phyloP scores from a whole-genome alignment of 2,888 invertebrate species.

The Xanthia icteritia region DNA sequence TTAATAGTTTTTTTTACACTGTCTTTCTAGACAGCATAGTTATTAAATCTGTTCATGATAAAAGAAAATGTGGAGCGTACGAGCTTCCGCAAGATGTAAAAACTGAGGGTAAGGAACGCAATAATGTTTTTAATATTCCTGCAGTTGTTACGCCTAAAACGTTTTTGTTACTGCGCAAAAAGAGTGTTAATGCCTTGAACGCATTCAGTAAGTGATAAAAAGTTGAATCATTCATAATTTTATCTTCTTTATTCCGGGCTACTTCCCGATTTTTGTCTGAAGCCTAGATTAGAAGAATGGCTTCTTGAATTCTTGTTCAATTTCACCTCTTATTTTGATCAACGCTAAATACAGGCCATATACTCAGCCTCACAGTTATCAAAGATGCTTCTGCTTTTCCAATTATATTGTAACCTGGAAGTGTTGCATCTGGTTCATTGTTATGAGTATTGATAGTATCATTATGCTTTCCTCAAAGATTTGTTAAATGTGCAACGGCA shows the following conservation, averaged over 20 bases:
- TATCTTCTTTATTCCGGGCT: conserved; percentile 20
- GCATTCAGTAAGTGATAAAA: conserved; percentile 34
- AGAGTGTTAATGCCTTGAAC: conserved; percentile 39
- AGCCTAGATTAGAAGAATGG: neutral
- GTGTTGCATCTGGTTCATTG: neutral
- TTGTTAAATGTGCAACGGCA: conserved; percentile 11
- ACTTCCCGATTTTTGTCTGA: conserved; percentile 6
- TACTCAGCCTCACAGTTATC: neutral
- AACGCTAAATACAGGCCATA: neutral
- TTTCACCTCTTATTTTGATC: neutral
- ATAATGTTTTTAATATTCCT: conserved; percentile 51
- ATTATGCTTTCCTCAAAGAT: conserved; percentile 18
- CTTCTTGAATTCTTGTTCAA: neutral
- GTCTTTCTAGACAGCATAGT: conserved; percentile 34
- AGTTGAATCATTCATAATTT: conserved; percentile 26
- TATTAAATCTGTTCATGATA: conserved; percentile 36
- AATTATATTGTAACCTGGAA: neutral
- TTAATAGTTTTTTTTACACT: conserved; percentile 42
- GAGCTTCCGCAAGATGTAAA: conserved; percentile 57
- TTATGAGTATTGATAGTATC: neutral
- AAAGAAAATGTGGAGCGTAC: conserved; percentile 45
- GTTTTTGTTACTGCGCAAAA: conserved; percentile 56
- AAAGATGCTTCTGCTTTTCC: conserved; percentile 1
- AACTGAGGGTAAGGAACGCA: conserved; percentile 54
- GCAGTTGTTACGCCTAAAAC: conserved; percentile 39